phyloP scores from a whole-genome alignment of 2,113 vertebrate species.

The Dipodomys ordii region DNA sequence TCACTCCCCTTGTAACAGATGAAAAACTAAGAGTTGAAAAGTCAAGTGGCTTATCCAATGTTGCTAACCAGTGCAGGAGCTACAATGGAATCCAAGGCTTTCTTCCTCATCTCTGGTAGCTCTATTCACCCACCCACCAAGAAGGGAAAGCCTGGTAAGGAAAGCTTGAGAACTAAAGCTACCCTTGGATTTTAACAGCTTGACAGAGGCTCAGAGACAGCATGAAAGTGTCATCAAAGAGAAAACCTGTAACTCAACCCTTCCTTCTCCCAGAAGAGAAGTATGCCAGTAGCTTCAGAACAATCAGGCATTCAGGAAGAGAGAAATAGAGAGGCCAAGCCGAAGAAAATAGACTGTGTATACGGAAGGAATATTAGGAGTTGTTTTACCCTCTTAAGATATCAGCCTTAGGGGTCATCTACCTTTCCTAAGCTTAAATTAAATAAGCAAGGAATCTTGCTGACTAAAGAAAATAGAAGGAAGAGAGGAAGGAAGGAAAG shows the following conservation, averaged over 20 bases:
- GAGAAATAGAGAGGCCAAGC: neutral
- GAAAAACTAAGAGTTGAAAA: slow-evolving; percentile 36
- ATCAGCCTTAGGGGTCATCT: neutral
- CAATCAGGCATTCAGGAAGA: slow-evolving; percentile 32
- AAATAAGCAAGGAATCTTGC: slow-evolving; percentile 26
- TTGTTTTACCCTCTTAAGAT: neutral
- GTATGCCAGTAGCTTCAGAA: neutral
- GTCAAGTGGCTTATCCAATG: neutral
- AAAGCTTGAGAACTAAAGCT: neutral
- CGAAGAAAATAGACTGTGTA: neutral
- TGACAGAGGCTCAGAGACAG: neutral
- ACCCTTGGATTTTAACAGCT: neutral
- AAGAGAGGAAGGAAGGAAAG: neutral
- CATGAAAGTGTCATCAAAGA: neutral
- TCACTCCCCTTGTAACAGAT: neutral
- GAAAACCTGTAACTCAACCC: neutral
- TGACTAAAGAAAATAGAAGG: slow-evolving; percentile 3
- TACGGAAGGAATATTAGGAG: neutral
- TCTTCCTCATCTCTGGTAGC: neutral
- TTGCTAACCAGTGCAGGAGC: neutral
- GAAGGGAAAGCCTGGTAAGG: neutral
- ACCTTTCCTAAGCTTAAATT: slow-evolving; percentile 18
- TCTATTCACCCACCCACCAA: neutral
- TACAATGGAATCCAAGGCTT: neutral
- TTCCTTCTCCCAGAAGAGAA: slow-evolving; percentile 41